Conservation (phyloP, 2,797 vertebrate species). For the Hoplostethus mediterraneus region DNA sequence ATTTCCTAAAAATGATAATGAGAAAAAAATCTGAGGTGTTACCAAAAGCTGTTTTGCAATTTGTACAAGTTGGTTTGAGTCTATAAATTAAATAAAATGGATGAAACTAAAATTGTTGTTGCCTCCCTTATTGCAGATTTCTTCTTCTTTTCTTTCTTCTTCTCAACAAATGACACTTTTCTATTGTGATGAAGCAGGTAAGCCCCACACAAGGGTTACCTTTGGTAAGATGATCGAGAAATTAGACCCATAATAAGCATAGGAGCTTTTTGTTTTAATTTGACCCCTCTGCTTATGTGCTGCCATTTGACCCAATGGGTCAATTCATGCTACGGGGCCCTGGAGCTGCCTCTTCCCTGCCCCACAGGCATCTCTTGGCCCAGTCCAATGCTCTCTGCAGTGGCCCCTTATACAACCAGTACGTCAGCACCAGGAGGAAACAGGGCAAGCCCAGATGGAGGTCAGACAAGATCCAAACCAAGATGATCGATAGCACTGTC, state of each 20-base stretch:
- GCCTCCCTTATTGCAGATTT: neutral
- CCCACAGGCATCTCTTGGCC: constrained; percentile 11
- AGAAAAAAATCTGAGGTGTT: constrained; percentile 75
- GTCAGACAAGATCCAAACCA: constrained; percentile 55
- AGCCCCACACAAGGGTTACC: neutral
- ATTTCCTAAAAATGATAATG: constrained; percentile 75
- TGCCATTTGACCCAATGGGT: neutral
- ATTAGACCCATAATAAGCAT: neutral
- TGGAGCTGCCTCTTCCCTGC: neutral
- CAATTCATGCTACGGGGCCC: neutral
- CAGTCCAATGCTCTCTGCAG: constrained; percentile 14
- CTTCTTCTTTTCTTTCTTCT: too few species aligned
- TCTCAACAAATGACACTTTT: neutral
- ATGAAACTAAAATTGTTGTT: constrained; percentile 64
- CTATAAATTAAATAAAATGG: constrained; percentile 86
- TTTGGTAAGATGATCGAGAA: neutral
- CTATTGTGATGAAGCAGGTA: neutral
- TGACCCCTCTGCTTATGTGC: too few species aligned
- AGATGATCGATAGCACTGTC: constrained; percentile 50
- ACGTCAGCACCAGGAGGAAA: constrained; percentile 50
- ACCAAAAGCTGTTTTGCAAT: constrained; percentile 86
- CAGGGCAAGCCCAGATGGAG: constrained; percentile 50
- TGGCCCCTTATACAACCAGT: constrained; percentile 36
- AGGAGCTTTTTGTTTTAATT: neutral
- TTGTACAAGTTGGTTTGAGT: constrained; percentile 87